These are phyloP conservation scores for Cistogaster globosa DNA, from an alignment of 2,888 invertebrate genomes.

Conservation along the genomic window DNA sequence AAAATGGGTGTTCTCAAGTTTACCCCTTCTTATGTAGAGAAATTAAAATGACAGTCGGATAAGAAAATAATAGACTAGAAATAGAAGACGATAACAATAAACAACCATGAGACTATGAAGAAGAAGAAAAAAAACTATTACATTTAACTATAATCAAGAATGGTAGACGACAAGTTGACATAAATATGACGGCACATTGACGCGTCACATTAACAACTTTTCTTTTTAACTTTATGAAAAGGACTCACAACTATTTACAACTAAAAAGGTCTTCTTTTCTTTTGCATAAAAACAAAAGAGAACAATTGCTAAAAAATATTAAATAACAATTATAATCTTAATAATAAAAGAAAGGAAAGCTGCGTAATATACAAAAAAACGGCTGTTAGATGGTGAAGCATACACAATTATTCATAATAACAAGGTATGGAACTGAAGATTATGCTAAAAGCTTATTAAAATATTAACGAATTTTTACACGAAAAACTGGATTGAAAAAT, in stretches of 20 bases:
- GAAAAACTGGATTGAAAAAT: no score
- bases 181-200: slow-evolving; percentile 60
- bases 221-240: neutral
- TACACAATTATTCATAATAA: neutral
- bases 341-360: neutral
- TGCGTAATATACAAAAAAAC: neutral
- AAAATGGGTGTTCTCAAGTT: no score
- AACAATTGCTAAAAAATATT: slow-evolving; percentile 30
- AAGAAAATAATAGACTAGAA: slow-evolving; percentile 8
- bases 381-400: neutral
- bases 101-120: slow-evolving; percentile 15
- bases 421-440: neutral
- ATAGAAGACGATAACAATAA: slow-evolving; percentile 24
- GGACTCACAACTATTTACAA: neutral
- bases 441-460: no score
- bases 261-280: neutral
- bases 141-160: slow-evolving; percentile 22
- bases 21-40: no score
- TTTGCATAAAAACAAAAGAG: no score
- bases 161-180: slow-evolving; percentile 60
- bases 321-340: slow-evolving; percentile 31
- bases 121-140: slow-evolving; percentile 1
- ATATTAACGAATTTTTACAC: no score
- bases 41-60: neutral
- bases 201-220: slow-evolving; percentile 56